These are phyloP conservation scores for Himantopus leucocephalus DNA, from an alignment of 2,113 vertebrate species.

Conservation along the genomic window DNA sequence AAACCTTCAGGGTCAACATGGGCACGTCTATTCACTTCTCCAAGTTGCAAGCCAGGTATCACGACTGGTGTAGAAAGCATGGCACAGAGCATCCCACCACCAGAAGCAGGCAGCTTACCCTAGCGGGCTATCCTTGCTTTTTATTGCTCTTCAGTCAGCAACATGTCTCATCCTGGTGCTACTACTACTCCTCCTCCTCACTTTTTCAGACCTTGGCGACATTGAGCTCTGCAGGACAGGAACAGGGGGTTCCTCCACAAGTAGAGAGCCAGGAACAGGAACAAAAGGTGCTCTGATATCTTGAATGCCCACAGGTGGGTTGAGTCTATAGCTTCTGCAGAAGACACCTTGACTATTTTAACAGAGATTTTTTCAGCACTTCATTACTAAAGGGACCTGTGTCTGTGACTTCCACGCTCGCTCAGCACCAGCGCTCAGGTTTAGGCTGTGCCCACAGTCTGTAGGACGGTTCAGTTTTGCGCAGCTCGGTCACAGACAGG, in stretches of 20 bases:
- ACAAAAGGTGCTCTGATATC: not conserved
- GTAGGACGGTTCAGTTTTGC: not conserved
- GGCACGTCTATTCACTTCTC: not conserved
- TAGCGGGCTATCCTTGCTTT: not conserved
- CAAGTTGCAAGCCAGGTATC: not conserved
- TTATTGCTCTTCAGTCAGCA: not conserved
- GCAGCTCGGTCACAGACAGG: not conserved
- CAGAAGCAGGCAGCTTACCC: not conserved
- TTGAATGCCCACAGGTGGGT: not conserved
- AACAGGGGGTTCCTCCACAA: not conserved
- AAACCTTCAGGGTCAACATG: not conserved
- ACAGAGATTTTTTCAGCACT: not conserved
- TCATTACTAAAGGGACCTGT: not conserved
- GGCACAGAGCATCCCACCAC: not conserved
- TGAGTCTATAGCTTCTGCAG: not conserved
- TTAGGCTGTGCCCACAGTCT: not conserved
- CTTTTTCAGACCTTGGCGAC: not conserved
- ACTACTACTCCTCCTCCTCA: not conserved
- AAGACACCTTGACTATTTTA: not conserved
- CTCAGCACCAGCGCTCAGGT: not conserved
- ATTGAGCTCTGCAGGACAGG: not conserved
- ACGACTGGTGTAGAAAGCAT: not conserved
- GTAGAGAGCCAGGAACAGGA: not conserved
- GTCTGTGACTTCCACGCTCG: not conserved
- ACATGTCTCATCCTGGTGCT: accelerated